Conservation (phyloP, 92 coral and sea anemone genomes). For the Parazoanthus atlanticus region DNA sequence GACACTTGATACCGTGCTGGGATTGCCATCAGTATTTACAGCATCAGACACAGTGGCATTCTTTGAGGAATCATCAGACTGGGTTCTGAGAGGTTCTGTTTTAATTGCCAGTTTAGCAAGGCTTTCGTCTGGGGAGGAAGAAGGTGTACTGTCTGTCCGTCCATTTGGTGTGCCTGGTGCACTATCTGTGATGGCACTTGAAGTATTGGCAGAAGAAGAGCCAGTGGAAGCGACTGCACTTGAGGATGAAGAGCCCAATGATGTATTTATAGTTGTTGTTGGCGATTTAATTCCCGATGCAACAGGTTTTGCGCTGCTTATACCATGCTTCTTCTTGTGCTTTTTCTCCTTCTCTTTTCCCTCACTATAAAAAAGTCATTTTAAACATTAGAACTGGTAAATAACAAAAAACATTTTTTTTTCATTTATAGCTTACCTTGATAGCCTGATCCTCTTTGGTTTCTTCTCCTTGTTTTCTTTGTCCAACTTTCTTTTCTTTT, state of each 20-base stretch:
- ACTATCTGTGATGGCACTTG: constrained; percentile 25
- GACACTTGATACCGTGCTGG: constrained; percentile 18
- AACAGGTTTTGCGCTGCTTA: constrained; percentile 31
- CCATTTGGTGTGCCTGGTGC: constrained; percentile 48
- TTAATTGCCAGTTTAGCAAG: constrained; percentile 17
- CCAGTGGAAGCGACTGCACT: constrained; percentile 34
- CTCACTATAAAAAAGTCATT: constrained; percentile 58
- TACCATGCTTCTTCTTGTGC: constrained; percentile 67
- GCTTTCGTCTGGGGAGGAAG: constrained; percentile 44
- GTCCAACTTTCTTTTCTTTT: constrained; percentile 79
- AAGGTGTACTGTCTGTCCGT: constrained; percentile 11
- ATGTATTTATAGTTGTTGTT: constrained; percentile 39
- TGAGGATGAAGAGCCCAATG: constrained; percentile 20
- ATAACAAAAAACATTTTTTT: no score
- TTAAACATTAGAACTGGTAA: no score
- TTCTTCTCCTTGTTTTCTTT: constrained; percentile 66
- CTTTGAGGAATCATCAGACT: constrained; percentile 13
- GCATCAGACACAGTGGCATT: not conserved
- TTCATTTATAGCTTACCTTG: constrained; percentile 34
- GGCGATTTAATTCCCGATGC: constrained; percentile 21
- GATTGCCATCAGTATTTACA: constrained; percentile 8
- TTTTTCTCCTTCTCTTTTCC: constrained; percentile 84
- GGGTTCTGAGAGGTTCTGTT: constrained; percentile 16
- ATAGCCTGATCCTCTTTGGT: constrained; percentile 62
- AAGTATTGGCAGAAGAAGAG: constrained; percentile 34